A percentile compares a stretch with the other conserved stretches of the same genome.
These are phyloP conservation scores for Python bivittatus DNA, from an alignment of 2,113 vertebrate genomes.

Conservation along the genomic window DNA sequence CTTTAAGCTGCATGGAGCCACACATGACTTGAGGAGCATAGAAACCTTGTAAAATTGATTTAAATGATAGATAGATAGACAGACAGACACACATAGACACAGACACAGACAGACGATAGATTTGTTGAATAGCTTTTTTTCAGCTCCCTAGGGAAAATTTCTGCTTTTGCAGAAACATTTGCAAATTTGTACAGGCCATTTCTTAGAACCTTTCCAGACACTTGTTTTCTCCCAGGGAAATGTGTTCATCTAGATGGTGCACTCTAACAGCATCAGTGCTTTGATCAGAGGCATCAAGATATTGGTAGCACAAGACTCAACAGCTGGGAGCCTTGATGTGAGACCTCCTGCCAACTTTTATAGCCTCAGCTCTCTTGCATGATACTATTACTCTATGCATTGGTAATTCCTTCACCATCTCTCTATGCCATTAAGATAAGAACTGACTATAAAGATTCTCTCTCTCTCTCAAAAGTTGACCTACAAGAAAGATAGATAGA, in stretches of 20 bases:
- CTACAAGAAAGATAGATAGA: too few relatives aligned
- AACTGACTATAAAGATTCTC: not conserved
- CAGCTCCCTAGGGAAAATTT: not conserved
- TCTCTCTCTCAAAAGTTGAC: not conserved
- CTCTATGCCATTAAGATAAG: not conserved
- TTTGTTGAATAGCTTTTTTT: not conserved
- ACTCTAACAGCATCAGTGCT: not conserved
- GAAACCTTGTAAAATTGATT: not conserved
- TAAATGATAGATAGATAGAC: not conserved
- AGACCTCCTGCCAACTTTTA: not conserved
- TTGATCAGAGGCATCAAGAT: not conserved
- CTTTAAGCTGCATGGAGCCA: not conserved
- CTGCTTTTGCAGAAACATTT: not conserved
- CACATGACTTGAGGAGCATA: not conserved
- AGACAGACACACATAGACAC: not conserved
- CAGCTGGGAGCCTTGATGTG: not conserved
- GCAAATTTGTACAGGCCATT: not conserved
- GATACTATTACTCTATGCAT: too few relatives aligned
- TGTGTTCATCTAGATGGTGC: not conserved
- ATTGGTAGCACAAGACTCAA: not conserved
- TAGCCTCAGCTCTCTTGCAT: not conserved
- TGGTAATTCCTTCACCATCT: too few relatives aligned
- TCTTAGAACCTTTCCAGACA: not conserved
- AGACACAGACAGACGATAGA: not conserved
- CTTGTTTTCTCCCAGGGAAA: not conserved